Percentiles rank a stretch among this genome's conserved stretches.
Evolutionary conservation across 2,797 vertebrate genomes (phyloP).

Genomic region (Schizopygopsis pylzovi): DNA sequence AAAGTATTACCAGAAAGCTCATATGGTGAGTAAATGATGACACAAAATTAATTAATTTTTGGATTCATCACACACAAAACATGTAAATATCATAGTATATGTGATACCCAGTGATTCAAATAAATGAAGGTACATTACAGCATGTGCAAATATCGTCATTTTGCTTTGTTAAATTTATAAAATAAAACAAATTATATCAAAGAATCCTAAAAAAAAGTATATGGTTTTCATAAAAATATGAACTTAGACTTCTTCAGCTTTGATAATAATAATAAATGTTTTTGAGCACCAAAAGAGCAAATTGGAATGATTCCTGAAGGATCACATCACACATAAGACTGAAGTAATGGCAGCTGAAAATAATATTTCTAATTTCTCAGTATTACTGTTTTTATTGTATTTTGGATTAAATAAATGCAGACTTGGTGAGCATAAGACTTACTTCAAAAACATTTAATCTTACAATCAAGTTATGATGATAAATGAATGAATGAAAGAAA

Average conservation of each 20-base stretch:
- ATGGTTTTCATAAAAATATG: background rate
- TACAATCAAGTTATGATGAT: background rate
- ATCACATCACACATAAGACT: background rate
- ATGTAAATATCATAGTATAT: background rate
- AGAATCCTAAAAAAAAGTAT: background rate
- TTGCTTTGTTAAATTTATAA: background rate
- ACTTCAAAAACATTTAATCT: background rate
- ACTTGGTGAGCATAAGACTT: background rate
- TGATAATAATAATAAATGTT: background rate
- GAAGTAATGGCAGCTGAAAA: background rate
- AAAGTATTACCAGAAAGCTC: background rate
- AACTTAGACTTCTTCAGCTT: background rate
- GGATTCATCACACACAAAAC: background rate
- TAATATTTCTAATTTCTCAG: background rate
- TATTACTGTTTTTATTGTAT: background rate
- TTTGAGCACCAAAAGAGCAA: background rate
- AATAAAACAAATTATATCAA: background rate
- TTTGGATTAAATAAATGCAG: background rate
- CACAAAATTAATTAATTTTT: too few species aligned
- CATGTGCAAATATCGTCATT: background rate
- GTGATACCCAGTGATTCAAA: background rate
- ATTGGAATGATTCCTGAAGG: background rate
- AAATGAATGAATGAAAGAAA: constrained; percentile 10
- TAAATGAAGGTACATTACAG: background rate
- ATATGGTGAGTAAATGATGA: too few species aligned